These are phyloP conservation scores for Lophura swinhoii DNA, from an alignment of 2,797 vertebrate species.

Conservation along the genomic window DNA sequence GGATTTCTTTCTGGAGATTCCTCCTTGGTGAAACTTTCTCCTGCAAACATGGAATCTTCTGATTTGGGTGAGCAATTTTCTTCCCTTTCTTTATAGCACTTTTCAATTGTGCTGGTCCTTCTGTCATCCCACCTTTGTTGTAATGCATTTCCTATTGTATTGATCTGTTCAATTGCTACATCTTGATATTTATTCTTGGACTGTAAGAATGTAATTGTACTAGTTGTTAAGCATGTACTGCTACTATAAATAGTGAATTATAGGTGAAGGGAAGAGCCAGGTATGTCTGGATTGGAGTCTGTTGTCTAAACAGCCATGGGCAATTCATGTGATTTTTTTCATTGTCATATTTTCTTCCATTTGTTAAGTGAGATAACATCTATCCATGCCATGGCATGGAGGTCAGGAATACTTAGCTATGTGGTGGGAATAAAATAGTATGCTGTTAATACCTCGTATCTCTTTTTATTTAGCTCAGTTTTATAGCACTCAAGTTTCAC, in stretches of 20 bases:
- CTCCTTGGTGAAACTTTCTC: no score
- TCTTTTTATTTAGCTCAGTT: neutral
- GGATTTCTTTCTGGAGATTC: no score
- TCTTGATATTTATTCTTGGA: neutral
- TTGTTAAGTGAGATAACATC: neutral
- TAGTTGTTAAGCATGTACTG: neutral
- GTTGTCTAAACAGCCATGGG: neutral
- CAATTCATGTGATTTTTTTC: neutral
- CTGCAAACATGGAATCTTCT: no score
- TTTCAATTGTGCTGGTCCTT: no score
- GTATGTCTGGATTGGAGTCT: neutral
- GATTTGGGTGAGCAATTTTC: no score
- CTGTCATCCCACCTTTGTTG: no score
- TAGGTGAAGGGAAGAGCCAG: slow-evolving; percentile 8
- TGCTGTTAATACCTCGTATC: neutral
- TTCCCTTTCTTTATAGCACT: no score
- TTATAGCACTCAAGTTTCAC: neutral
- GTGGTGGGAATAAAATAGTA: neutral
- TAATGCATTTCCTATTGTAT: no score
- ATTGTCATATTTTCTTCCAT: neutral
- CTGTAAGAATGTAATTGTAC: neutral
- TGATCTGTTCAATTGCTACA: no score
- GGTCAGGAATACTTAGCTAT: neutral
- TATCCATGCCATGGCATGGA: neutral
- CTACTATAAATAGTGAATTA: slow-evolving; percentile 29